phyloP scores from a whole-genome alignment of 2,888 invertebrate species.

The Galerucella calmariensis region DNA sequence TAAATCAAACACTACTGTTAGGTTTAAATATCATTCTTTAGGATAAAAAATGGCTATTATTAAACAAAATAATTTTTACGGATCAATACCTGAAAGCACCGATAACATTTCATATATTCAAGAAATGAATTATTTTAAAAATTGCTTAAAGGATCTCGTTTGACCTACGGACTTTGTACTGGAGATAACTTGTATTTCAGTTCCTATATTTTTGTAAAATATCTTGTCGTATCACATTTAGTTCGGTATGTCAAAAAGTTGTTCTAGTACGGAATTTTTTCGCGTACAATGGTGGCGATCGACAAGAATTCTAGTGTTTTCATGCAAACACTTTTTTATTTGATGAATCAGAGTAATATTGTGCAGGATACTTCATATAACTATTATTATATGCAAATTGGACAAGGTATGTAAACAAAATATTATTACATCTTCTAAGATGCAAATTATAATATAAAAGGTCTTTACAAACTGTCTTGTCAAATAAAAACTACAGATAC shows the following conservation, averaged over 20 bases:
- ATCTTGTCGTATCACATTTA: conserved; percentile 22
- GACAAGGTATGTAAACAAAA: conserved; percentile 57
- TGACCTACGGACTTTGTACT: conserved; percentile 54
- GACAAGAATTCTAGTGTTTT: conserved; percentile 56
- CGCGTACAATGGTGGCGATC: conserved; percentile 48
- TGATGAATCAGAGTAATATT: conserved; percentile 59
- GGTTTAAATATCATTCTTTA: too few relatives aligned
- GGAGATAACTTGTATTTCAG: conserved; percentile 45
- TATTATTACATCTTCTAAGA: background rate
- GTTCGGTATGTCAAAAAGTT: conserved; percentile 26
- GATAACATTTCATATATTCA: background rate
- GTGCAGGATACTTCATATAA: conserved; percentile 59
- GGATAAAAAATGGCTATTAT: too few relatives aligned
- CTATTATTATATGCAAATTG: conserved; percentile 62
- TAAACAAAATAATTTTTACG: conserved; percentile 4
- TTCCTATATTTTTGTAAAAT: conserved; percentile 45
- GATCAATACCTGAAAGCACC: background rate
- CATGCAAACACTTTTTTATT: conserved; percentile 57
- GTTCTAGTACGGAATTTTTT: conserved; percentile 7
- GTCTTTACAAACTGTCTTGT: too few relatives aligned
- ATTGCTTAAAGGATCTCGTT: conserved; percentile 38
- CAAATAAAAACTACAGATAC: too few relatives aligned
- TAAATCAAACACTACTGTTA: too few relatives aligned
- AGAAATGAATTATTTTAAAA: conserved; percentile 27
- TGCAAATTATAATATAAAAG: background rate